phyloP scores from a whole-genome alignment of 2,113 vertebrate genomes.

The Oenanthe melanoleuca region DNA sequence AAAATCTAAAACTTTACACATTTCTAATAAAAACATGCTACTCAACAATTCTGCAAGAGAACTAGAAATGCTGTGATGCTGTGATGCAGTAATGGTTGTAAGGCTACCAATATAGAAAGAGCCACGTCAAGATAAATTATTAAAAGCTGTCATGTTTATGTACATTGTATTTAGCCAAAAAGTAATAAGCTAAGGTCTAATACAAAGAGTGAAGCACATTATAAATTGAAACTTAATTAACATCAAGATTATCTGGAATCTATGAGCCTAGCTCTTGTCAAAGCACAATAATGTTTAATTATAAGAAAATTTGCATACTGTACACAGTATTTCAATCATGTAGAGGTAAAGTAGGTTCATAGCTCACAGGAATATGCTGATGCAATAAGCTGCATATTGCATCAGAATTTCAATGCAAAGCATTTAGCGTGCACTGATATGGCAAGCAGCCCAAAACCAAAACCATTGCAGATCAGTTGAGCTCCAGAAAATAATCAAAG shows the following conservation, averaged over 20 bases:
- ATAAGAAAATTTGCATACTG: background rate
- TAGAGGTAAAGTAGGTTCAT: background rate
- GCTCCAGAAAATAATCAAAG: background rate
- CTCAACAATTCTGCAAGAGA: background rate
- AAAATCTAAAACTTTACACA: background rate
- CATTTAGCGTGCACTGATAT: background rate
- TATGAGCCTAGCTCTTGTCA: background rate
- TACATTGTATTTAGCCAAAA: background rate
- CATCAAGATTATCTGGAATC: background rate
- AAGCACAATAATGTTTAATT: background rate
- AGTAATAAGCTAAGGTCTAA: background rate
- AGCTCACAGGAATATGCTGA: background rate
- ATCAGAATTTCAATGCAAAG: background rate
- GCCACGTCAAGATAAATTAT: background rate
- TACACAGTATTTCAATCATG: background rate
- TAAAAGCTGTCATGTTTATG: background rate
- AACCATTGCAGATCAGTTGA: background rate
- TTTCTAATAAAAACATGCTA: background rate
- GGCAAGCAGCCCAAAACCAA: background rate
- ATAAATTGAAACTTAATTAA: background rate
- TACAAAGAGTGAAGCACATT: background rate
- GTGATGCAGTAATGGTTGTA: background rate
- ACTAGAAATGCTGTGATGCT: background rate
- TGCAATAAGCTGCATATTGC: background rate
- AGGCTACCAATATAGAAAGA: background rate